phyloP scores from a whole-genome alignment of 1,140 invertebrate genomes.

The Euura lappo region DNA sequence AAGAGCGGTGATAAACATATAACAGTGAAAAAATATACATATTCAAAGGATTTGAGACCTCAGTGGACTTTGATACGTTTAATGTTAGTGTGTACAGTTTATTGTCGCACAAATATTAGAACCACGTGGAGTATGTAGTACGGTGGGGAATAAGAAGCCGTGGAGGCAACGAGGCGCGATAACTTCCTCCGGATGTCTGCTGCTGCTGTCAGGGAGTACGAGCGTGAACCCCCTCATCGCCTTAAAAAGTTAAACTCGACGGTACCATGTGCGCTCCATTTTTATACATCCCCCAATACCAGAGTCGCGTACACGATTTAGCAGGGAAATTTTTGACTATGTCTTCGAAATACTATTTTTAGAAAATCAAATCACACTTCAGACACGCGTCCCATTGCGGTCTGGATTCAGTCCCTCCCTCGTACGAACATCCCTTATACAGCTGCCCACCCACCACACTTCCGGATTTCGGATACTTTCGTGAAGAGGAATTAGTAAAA shows the following conservation, averaged over 20 bases:
- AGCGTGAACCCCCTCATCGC: neutral
- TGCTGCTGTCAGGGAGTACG: neutral
- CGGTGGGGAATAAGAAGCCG: neutral
- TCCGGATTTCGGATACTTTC: too few relatives aligned
- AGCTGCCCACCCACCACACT: too few relatives aligned
- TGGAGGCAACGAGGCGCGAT: neutral
- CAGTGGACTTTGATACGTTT: too few relatives aligned
- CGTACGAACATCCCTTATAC: too few relatives aligned
- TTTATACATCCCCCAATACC: neutral
- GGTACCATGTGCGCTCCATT: slow-evolving; percentile 2
- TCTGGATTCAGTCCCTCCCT: too few relatives aligned
- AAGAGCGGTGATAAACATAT: too few relatives aligned
- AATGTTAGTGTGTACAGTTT: too few relatives aligned
- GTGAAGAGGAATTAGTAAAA: too few relatives aligned
- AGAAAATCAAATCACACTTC: slow-evolving; percentile 7
- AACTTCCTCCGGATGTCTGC: slow-evolving; percentile 4
- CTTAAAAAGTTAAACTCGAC: neutral
- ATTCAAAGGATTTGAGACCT: too few relatives aligned
- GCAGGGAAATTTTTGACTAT: neutral
- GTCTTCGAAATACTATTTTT: neutral
- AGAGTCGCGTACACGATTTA: neutral
- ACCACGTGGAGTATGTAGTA: too few relatives aligned
- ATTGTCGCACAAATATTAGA: too few relatives aligned
- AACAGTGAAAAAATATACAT: too few relatives aligned
- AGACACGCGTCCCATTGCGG: neutral